Evolutionary conservation across 2,888 invertebrate genomes (phyloP), one percentile per base, ranked within the genome.

Genomic region (Drosophila birchii): DNA sequence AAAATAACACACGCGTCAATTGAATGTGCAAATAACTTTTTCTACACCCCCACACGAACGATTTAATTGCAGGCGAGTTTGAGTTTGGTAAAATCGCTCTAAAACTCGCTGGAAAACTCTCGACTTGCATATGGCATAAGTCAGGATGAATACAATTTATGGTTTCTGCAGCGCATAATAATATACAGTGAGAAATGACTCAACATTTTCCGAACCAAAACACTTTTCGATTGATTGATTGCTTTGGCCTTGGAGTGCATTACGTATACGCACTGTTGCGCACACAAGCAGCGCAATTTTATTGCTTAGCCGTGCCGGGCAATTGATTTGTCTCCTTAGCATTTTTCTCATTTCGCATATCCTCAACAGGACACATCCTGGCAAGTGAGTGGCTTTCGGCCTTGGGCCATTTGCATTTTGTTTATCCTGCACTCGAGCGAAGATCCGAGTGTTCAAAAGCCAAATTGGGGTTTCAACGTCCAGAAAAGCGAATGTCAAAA

Each of bases 1-100:
- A 86, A 84, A 85, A 87, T 84, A 87, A 71, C 74, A 71, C 74
- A 72, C 39, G 61, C 58, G 82, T 80, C 74, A 84, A 87, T 84
- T 79, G 74, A 81, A 75, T 74, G 78, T 62, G 77, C 60, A 86
- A 84, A 84, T 74, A 86, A 64, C 61, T 47, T 67, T 56, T 78
- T 55, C 59, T 61, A 68, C 78, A 60, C 68, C 78, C 69, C 66
- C 58, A 56, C 51, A 29, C 49, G 53, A 20, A 20, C 34, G 67
- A 61, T 69, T 69, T 66, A 61, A 62, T 41, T 18, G 23, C 18
- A 18, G 18, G 7, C 16, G 47, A 11, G 45, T 23, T 12, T 32
- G 29, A 32, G 29, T 38, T 54, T 5, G 14, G n/a, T 41, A 39
- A 20, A 60, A 47, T 34, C 39, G 55, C 44, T 44, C 29, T 29